Evolutionary conservation across 1,140 invertebrate species (phyloP).

Genomic region (Drosophila varians): DNA sequence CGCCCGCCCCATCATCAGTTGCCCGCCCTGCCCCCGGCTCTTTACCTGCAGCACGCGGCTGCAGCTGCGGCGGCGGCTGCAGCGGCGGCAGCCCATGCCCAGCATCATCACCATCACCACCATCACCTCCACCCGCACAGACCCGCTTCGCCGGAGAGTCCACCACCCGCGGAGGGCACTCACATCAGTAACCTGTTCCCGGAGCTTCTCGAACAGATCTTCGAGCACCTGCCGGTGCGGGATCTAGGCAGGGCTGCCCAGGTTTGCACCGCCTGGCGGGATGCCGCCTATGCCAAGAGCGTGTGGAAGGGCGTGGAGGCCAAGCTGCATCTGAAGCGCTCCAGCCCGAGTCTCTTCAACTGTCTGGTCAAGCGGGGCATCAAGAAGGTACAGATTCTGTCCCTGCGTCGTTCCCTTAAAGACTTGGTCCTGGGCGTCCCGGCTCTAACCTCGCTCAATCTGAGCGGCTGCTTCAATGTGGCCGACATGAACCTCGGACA

Average conservation of each 20-base stretch:
- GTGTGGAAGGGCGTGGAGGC: conserved; percentile 97
- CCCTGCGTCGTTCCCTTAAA: conserved; percentile 91
- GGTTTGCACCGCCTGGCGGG: conserved; percentile 94
- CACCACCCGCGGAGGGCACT: conserved; percentile 85
- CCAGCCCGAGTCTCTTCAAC: conserved; percentile 92
- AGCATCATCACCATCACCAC: conserved; percentile 76
- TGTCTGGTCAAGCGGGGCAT: conserved; percentile 95
- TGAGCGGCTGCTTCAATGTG: conserved; percentile 97
- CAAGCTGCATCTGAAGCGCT: conserved; percentile 92
- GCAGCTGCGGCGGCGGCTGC: conserved; percentile 74
- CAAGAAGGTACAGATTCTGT: conserved; percentile 94
- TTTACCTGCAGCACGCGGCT: conserved; percentile 77
- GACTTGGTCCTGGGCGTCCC: conserved; percentile 94
- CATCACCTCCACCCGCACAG: conserved; percentile 83
- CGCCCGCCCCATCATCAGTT: conserved; percentile 65
- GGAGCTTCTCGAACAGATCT: conserved; percentile 95
- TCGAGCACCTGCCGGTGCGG: conserved; percentile 93
- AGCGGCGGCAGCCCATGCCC: conserved; percentile 65
- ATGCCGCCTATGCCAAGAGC: conserved; percentile 95
- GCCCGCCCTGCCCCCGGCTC: conserved; percentile 69
- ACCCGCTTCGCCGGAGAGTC: conserved; percentile 84
- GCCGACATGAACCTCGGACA: conserved; percentile 91
- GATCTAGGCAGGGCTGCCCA: conserved; percentile 95
- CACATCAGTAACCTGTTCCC: conserved; percentile 96
- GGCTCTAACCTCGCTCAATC: conserved; percentile 93